These are phyloP conservation scores for Tryphoninae sp. DNA, from an alignment of 2,888 invertebrate genomes.

Conservation along the genomic window DNA sequence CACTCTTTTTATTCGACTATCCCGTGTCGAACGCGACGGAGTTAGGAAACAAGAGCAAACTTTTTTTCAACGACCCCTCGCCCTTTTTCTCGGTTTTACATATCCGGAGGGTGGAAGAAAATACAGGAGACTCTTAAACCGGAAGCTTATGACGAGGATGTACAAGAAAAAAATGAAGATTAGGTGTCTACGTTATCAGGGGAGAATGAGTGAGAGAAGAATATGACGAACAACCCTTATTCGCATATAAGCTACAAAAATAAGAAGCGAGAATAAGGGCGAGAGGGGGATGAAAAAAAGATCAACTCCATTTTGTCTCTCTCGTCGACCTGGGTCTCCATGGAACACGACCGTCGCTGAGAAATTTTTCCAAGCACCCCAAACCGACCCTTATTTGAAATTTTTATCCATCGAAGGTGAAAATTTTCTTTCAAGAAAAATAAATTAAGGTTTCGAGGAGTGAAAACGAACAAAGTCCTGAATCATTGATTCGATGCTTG, in stretches of 20 bases:
- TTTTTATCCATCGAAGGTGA: constrained; percentile 66
- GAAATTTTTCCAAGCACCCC: constrained; percentile 71
- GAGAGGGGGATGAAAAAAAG: too few relatives aligned
- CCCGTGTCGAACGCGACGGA: constrained; percentile 36
- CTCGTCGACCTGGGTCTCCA: neutral
- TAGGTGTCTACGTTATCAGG: neutral
- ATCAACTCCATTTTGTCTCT: too few relatives aligned
- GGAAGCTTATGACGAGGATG: neutral
- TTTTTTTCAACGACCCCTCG: constrained; percentile 33
- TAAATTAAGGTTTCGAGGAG: constrained; percentile 8
- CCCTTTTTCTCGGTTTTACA: constrained; percentile 29
- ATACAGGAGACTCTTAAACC: constrained; percentile 20
- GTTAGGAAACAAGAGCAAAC: constrained; percentile 31
- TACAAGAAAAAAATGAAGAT: constrained; percentile 6
- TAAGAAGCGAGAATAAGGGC: too few relatives aligned
- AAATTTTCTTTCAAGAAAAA: constrained; percentile 13
- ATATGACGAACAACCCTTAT: too few relatives aligned
- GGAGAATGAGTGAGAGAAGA: too few relatives aligned
- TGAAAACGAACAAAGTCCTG: constrained; percentile 63
- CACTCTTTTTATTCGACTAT: constrained; percentile 25
- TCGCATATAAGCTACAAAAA: too few relatives aligned
- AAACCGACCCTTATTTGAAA: constrained; percentile 61
- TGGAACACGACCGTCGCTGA: neutral
- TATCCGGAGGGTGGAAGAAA: constrained; percentile 39
- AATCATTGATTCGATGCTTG: constrained; percentile 75